Percentiles rank a stretch among this genome's conserved stretches.
These are phyloP conservation scores for Drosophila oshimai DNA, from an alignment of 1,140 invertebrate genomes.

Conservation along the genomic window DNA sequence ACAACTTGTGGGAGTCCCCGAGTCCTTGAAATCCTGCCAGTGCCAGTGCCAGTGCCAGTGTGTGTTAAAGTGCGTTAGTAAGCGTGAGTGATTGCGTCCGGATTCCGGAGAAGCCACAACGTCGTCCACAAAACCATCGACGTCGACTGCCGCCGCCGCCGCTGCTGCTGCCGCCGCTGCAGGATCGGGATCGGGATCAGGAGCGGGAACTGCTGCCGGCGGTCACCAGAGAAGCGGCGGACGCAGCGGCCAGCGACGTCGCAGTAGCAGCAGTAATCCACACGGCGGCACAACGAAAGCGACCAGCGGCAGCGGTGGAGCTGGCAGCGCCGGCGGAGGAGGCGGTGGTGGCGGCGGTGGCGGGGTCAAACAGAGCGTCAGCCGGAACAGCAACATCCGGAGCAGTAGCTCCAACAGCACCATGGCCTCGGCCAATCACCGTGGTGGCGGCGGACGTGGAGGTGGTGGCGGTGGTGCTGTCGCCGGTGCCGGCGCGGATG, in stretches of 20 bases:
- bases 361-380: slow-evolving; percentile 76
- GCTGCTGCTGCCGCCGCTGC: slow-evolving; percentile 49
- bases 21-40: slow-evolving; percentile 12
- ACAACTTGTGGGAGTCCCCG: slow-evolving; percentile 15
- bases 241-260: slow-evolving; percentile 75
- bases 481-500: slow-evolving; percentile 86
- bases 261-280: slow-evolving; percentile 81
- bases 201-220: slow-evolving; percentile 24
- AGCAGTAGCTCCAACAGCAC: slow-evolving; percentile 82
- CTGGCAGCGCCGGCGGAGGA: slow-evolving; percentile 74
- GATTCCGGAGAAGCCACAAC: slow-evolving; percentile 59
- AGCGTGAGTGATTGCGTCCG: slow-evolving; percentile 28
- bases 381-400: slow-evolving; percentile 81
- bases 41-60: neutral
- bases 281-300: slow-evolving; percentile 79
- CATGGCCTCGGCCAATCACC: slow-evolving; percentile 83
- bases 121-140: slow-evolving; percentile 73
- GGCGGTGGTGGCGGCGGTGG: slow-evolving; percentile 61
- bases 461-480: slow-evolving; percentile 82
- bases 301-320: slow-evolving; percentile 77
- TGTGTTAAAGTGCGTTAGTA: slow-evolving; percentile 25
- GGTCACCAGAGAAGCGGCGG: slow-evolving; percentile 54
- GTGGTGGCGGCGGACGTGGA: slow-evolving; percentile 83
- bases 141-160: slow-evolving; percentile 65
- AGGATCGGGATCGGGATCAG: slow-evolving; percentile 38